A percentile compares a stretch with the other conserved stretches of the same genome.
Evolutionary conservation across 2,113 vertebrate species (phyloP).

Genomic region (Saguinus midas): DNA sequence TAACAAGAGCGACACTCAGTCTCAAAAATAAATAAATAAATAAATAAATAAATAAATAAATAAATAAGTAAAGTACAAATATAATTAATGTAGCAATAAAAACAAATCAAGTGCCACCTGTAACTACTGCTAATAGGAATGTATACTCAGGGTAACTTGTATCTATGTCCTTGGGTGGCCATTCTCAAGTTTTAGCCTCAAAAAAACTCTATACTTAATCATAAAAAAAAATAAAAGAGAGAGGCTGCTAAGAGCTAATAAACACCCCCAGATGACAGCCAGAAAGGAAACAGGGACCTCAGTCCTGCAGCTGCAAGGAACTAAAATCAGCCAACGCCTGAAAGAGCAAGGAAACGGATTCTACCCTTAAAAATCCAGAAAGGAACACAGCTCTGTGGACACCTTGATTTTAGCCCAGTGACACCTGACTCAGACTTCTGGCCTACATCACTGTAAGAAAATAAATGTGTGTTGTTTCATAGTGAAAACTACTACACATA

Average conservation of each 20-base stretch:
- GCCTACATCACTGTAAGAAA: background rate
- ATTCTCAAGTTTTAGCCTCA: too few species aligned
- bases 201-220: too few species aligned
- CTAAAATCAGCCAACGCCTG: background rate
- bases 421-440: background rate
- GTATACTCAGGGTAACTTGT: too few species aligned
- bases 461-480: background rate
- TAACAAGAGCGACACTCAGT: too few species aligned
- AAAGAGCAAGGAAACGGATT: background rate
- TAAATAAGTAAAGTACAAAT: too few species aligned
- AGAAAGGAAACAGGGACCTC: background rate
- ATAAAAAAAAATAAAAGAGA: background rate
- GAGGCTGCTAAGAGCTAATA: background rate
- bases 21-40: too few species aligned
- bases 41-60: too few species aligned
- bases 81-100: too few species aligned
- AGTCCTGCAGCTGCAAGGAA: background rate
- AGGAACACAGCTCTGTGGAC: background rate
- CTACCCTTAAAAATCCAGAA: background rate
- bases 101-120: too few species aligned
- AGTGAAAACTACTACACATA: background rate
- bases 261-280: background rate
- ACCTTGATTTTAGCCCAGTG: background rate
- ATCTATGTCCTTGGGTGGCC: too few species aligned
- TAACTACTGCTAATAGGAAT: too few species aligned